Evolutionary conservation across 2,888 invertebrate species (phyloP), one percentile per base, ranked within the genome.

Genomic region (Autographa pulchrina): DNA sequence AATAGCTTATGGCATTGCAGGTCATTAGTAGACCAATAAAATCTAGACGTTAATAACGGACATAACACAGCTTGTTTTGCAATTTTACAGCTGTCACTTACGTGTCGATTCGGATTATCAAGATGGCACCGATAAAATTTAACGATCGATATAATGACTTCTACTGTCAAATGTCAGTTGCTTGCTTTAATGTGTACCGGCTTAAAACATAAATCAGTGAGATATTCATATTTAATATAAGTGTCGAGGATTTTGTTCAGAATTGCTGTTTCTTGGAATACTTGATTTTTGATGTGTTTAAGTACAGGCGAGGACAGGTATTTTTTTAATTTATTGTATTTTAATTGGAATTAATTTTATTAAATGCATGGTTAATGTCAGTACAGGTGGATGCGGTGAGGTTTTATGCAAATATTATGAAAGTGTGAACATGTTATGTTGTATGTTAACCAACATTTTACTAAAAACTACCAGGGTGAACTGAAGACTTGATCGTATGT

Each of bases 221-320:
- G 86, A 88, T 91, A 91, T 93, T 92, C 91, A 91, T 93, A 92
- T 94, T 93, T 93, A 90, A 93, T 92, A 92, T 86, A 89, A 90
- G 86, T 89, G 83, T 74, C 71, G 78, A 85, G 88, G 90, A 89
- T 90, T 88, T 87, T 90, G 85, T 88, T 86, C 85, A 90, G 91
- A 92, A 91, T 91, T 86, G 86, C 87, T 74, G 80, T 85, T 94
- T 94, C 94, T 92, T 69, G 86, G 94, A 94, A 93, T 81, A 83
- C 77, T 82, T 81, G 86, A 85, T 83, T 86, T 86, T 89, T 87
- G 91, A 88, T 89, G 90, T 91, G 88, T 77, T 77, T 80, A 72
- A 25, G 88, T 85, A 89, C 84, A 70, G 74, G 61, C 66, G 77
- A 0, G 66, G 6, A 74, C 77, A 82, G 35, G 89, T 88, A 80